These are phyloP conservation scores for Erethizon dorsatum DNA, from an alignment of 2,797 vertebrate species.

Conservation along the genomic window DNA sequence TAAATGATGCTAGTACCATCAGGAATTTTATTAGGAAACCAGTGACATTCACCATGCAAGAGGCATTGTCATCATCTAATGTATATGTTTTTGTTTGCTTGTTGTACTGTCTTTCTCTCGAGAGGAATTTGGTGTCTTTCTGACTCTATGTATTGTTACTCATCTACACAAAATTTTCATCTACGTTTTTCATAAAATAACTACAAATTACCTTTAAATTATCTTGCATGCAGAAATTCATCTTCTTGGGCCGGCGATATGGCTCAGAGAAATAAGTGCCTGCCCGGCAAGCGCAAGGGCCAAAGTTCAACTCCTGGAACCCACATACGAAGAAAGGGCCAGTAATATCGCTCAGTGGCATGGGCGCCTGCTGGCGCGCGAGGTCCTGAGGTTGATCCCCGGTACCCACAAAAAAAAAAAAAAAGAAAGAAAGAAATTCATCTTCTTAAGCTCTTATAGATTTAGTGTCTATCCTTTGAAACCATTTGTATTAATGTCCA, in stretches of 20 bases:
- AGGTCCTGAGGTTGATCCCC: no score
- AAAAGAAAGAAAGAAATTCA: not conserved
- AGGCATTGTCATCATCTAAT: not conserved
- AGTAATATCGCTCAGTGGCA: no score
- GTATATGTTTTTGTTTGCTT: not conserved
- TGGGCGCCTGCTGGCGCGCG: no score
- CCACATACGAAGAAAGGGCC: no score
- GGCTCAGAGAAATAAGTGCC: no score
- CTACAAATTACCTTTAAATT: not conserved
- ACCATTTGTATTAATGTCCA: not conserved
- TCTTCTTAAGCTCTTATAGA: not conserved
- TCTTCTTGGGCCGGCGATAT: no score
- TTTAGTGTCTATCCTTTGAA: conserved; percentile 13
- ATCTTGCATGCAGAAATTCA: not conserved
- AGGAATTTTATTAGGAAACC: not conserved
- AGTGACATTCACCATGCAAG: not conserved
- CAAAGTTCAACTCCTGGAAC: no score
- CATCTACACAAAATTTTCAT: not conserved
- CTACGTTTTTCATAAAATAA: conserved; percentile 17
- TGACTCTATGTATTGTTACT: not conserved
- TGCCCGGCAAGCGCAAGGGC: no score
- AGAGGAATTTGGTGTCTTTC: not conserved
- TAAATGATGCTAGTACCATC: not conserved
- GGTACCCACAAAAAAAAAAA: no score
- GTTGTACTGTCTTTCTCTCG: not conserved